Base-by-base conservation (phyloP, 2,797 vertebrate genomes). In the Nothura maculosa region DNA sequence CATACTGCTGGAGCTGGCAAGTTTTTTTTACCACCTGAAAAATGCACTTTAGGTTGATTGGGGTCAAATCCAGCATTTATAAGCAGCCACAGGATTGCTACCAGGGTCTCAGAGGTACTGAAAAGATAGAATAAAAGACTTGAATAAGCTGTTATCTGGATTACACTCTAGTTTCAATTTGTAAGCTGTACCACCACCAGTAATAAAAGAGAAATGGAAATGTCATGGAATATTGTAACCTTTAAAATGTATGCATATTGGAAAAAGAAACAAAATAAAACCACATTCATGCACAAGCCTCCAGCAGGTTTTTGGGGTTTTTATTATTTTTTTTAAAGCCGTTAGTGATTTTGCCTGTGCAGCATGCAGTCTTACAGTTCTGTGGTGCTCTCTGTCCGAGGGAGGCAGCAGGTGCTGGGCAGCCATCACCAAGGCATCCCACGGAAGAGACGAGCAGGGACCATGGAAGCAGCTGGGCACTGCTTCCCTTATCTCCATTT, bases 221-320 rank as follows among this genome's bases (percentile, higher is more conserved):
- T 91, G 90, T 74, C 92, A 78, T 27, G 25, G 43, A 87, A 93
- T 76, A 74, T n/a, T 70, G 9, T 75, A 87, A 92, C 86, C 88
- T 96, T 97, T 96, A 78, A 96, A 93, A 83, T 28, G 27, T 4
- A 79, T 70, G 42, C 61, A 34, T 21, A 21, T 73, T 42, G 22
- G 58, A 55, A 48, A 8, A 10, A 18, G 25, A 14, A 40, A 12
- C 58, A 3, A 11, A 72, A 52, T 34, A 63, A 40, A 38, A 7
- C 1, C 38, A 20, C 4, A 34, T 28, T 43, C 62, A 6, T 18
- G 32, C 14, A 7, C 36, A 57, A 82, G 75, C 92, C 84, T 36
- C 42, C 12, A 80, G 91, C 83, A 69, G 25, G 27, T 20, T 79
- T 43, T 18, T 43, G 40, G 40, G 4, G 4, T 43, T 43, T 45